phyloP scores from a whole-genome alignment of 2,113 vertebrate species.

The Phrynosoma blainvillii region DNA sequence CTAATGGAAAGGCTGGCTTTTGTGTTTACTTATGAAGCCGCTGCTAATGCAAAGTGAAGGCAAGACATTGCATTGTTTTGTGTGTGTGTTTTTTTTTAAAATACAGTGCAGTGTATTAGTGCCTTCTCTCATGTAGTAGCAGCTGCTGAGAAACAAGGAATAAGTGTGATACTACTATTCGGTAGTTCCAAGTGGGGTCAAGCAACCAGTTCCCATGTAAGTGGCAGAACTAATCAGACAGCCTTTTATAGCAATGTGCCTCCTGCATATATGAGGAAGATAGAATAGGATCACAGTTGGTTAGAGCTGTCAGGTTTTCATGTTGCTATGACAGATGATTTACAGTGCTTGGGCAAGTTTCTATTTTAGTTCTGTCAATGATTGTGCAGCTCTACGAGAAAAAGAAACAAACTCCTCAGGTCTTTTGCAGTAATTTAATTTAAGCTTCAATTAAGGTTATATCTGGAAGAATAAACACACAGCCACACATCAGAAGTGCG shows the following conservation, averaged over 20 bases:
- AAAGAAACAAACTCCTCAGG: conserved; percentile 24
- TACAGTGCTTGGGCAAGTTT: neutral
- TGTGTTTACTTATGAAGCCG: conserved; percentile 25
- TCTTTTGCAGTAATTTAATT: conserved; percentile 6
- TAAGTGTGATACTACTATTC: neutral
- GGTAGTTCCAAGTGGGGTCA: neutral
- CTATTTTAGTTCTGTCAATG: neutral
- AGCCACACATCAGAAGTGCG: conserved; percentile 12
- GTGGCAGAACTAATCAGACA: neutral
- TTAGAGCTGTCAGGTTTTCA: neutral
- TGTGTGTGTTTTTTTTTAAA: neutral
- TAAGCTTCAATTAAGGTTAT: neutral
- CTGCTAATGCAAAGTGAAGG: neutral
- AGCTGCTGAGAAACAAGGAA: neutral
- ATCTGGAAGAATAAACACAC: neutral
- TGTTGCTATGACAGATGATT: neutral
- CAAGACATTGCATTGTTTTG: too few species aligned
- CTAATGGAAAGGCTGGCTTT: conserved; percentile 17
- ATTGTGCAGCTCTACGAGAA: conserved; percentile 26
- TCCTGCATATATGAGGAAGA: neutral
- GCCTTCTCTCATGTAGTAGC: neutral
- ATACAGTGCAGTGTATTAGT: neutral
- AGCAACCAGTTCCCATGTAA: neutral
- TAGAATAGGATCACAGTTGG: neutral
- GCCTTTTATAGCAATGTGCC: conserved; percentile 9